Base-by-base conservation (phyloP, 2,113 vertebrate genomes). In the Polypterus senegalus region DNA sequence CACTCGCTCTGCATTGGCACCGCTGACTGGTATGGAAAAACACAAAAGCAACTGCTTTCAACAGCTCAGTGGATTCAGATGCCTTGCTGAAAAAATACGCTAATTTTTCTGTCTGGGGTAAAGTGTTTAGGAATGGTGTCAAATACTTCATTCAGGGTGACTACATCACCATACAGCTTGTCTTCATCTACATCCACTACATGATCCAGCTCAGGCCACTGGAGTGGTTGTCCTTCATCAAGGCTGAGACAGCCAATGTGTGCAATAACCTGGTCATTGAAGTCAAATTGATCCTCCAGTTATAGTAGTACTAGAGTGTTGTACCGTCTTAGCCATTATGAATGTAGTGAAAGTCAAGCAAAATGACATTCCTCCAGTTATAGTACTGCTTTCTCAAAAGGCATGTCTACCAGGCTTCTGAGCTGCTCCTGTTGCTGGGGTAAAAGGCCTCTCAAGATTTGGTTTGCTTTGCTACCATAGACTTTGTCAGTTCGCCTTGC, bases 1-100 rank as follows among this genome's bases (percentile, higher is more conserved):
- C 9, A 62, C 61, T 1, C 44, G 61, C 10, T 63, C 61, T 45
- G 53, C 11, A n/a, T 48, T 48, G 43, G 61, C 61, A 46, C 57
- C 49, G 10, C 61, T 63, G 61, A 57, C 61, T 6, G 60, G 66
- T 87, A 5, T 86, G 83, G 62, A 71, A 68, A 45, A 77, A 80
- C 3, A 71, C 84, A 66, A 65, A 72, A 58, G 81, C 83, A 67
- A 43, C 83, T 48, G 67, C 79, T 62, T 77, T 81, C 67, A 84
- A 82, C 59, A 82, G 69, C 74, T 9, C 5, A 10, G 10, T 55
- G 10, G 63, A 48, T 53, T 47, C 57, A 59, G 48, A 11, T 64
- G 9, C 57, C 57, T 46, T 59, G 63, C 9, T 59, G 63, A 59
- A 64, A 63, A 59, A 64, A 59, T 53, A 54, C 44, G 44, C 63